Evolutionary conservation across 2,888 invertebrate genomes (phyloP), one percentile per base, ranked within the genome.

Genomic region (Drosophila greeni): DNA sequence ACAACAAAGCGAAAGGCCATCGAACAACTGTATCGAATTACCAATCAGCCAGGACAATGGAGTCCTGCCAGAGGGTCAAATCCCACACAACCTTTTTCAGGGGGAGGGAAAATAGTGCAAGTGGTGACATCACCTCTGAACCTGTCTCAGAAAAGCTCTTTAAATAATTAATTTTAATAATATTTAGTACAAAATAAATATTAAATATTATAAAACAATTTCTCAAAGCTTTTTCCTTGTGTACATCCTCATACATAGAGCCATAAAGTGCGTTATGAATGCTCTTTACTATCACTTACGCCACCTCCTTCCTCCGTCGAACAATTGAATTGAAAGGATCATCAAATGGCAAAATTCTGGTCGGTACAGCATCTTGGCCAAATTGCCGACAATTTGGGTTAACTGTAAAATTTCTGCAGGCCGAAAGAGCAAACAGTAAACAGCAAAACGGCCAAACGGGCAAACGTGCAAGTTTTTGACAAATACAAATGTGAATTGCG

Each of bases 21-120:
- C 75, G 75, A 74, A 76, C 84, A 79, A 80, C 78, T 83, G 81
- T 83, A 85, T 84, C 85, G 85, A 85, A 85, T 84, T 85, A 82
- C 85, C 78, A 82, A 84, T 82, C 84, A 84, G 79, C 74, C 79
- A 73, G 73, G 74, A 74, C 82, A 78, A 81, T 57, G 61, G 60
- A 40, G 31, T 37, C 36, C 33, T 42, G 39, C 23, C 36, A 26
- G 51, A 31, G 52, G 59, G 60, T 33, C 36, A 36, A 45, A 68
- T 52, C 62, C 29, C 66, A 52, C 29, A 37, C 34, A n/a, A n/a
- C 24, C 29, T 11, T 34, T 9, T 3, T 1, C 7, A 7, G 3
- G 8, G 52, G 45, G 14, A 36, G 52, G 31, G 24, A 23, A 14
- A 23, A 14, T 29, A 54, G n/a, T 60, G 59, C 70, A 70, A 69